Evolutionary conservation across 2,888 invertebrate species (phyloP).

Genomic region (Lasioglossum lativentre): DNA sequence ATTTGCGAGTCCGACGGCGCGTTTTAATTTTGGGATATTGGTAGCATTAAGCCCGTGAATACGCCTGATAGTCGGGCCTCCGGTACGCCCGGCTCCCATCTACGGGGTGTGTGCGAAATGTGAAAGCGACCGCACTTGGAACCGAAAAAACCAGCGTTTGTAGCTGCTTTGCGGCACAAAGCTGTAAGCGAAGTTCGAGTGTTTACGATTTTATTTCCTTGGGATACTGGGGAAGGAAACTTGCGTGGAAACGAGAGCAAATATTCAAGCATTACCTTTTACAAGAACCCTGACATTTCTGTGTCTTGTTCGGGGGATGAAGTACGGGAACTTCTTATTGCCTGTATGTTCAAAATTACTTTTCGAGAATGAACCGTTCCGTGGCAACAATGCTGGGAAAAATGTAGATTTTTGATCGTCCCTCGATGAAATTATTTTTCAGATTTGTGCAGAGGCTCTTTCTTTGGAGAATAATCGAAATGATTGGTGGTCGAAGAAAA

Average conservation of each 20-base stretch:
- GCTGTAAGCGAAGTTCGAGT: background rate
- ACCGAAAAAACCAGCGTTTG: slow-evolving; percentile 13
- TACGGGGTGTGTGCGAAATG: slow-evolving; percentile 65
- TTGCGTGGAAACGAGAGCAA: background rate
- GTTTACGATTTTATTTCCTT: background rate
- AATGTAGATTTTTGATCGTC: background rate
- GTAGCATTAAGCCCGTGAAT: slow-evolving; percentile 70
- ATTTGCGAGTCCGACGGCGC: slow-evolving; percentile 74
- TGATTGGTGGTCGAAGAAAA: background rate
- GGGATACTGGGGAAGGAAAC: background rate
- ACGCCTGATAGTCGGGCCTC: slow-evolving; percentile 63
- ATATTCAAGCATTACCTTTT: background rate
- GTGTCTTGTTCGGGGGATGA: background rate
- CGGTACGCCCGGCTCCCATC: slow-evolving; percentile 46
- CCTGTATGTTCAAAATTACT: background rate
- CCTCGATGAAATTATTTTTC: background rate
- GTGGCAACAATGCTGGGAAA: background rate
- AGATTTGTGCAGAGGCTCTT: background rate
- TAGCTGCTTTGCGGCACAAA: background rate
- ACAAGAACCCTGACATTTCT: background rate
- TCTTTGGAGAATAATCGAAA: background rate
- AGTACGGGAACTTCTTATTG: background rate
- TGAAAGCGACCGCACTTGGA: background rate
- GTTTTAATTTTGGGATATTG: slow-evolving; percentile 80
- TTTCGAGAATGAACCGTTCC: background rate